Evolutionary conservation across 2,888 invertebrate genomes (phyloP).

Genomic region (Agriopis leucophaearia): DNA sequence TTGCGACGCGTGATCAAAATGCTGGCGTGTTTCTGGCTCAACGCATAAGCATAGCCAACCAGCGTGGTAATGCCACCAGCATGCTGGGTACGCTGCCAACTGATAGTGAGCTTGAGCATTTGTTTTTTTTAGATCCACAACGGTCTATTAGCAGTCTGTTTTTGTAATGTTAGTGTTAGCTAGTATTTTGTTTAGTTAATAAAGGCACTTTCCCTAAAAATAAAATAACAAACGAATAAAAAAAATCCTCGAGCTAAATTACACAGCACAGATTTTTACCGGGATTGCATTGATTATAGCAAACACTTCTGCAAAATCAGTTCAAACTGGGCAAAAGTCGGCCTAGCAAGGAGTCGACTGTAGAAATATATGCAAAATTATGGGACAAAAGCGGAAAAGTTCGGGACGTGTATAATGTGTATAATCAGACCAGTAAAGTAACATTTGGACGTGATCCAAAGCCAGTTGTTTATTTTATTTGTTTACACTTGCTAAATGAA

Average conservation of each 20-base stretch:
- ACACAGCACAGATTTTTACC: background rate
- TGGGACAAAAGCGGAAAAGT: constrained; percentile 35
- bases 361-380: constrained; percentile 24
- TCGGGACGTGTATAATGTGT: constrained; percentile 17
- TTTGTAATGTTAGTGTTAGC: too few relatives aligned
- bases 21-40: too few relatives aligned
- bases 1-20: too few relatives aligned
- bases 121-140: too few relatives aligned
- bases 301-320: constrained; percentile 11
- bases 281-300: background rate
- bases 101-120: too few relatives aligned
- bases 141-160: too few relatives aligned
- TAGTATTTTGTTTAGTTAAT: too few relatives aligned
- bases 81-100: too few relatives aligned
- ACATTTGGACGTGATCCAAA: constrained; percentile 54
- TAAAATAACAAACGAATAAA: constrained; percentile 6
- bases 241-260: background rate
- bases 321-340: constrained; percentile 1
- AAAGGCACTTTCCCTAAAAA: too few relatives aligned
- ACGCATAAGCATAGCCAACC: too few relatives aligned
- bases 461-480: constrained; percentile 48
- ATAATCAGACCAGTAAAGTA: background rate
- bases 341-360: background rate
- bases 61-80: too few relatives aligned
- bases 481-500: constrained; percentile 50